These are phyloP conservation scores for Papilio polyxenes DNA, from an alignment of 1,140 invertebrate genomes.

Conservation along the genomic window DNA sequence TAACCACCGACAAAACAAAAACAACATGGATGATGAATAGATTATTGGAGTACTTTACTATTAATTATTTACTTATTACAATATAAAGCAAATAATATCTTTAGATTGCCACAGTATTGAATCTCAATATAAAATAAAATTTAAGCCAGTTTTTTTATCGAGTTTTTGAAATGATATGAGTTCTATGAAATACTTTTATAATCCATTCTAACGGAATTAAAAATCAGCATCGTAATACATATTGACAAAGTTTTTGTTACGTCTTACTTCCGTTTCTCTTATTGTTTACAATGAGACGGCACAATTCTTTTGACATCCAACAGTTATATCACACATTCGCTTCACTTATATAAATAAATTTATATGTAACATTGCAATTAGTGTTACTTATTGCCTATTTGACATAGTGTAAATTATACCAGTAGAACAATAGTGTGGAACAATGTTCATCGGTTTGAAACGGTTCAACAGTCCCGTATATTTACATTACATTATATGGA, in stretches of 20 bases:
- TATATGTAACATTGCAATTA: neutral
- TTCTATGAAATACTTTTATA: neutral
- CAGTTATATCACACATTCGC: neutral
- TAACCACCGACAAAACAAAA: neutral
- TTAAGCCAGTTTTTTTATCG: no score
- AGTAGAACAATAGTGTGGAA: neutral
- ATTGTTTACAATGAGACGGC: neutral
- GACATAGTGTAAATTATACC: slow-evolving; percentile 3
- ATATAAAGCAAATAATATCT: no score
- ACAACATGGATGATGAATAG: neutral
- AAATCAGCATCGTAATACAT: neutral
- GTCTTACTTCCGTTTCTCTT: neutral
- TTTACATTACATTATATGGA: slow-evolving; percentile 10
- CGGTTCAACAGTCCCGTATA: neutral
- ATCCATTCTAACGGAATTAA: neutral
- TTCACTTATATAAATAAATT: neutral
- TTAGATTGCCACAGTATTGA: no score
- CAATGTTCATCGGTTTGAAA: neutral
- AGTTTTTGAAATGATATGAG: no score
- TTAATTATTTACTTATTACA: no score
- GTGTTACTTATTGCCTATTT: neutral
- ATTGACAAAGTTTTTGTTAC: neutral
- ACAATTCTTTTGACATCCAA: neutral
- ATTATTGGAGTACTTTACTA: neutral
- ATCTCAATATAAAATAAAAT: no score